Percentiles rank a stretch among this genome's conserved stretches.
phyloP scores from a whole-genome alignment of 2,888 invertebrate species.

The Tenodera sinensis region DNA sequence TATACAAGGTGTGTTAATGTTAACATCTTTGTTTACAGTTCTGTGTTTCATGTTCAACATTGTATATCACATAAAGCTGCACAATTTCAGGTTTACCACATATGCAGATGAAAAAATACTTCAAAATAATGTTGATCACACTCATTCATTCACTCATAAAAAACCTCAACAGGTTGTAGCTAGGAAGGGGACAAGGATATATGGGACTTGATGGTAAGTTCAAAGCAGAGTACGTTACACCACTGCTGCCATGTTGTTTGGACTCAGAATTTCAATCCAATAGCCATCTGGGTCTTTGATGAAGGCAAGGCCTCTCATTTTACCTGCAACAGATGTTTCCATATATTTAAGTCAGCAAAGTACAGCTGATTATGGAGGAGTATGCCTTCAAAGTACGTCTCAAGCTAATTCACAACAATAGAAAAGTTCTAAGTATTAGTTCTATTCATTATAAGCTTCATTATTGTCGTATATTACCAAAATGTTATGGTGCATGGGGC shows the following conservation, averaged over 20 bases:
- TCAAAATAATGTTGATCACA: neutral
- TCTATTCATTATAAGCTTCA: too few relatives aligned
- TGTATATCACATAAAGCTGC: too few relatives aligned
- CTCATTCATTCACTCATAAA: neutral
- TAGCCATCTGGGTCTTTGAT: conserved; percentile 95
- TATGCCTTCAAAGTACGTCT: too few relatives aligned
- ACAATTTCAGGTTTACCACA: too few relatives aligned
- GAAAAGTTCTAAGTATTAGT: too few relatives aligned
- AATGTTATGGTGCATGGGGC: too few relatives aligned
- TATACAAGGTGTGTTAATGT: neutral
- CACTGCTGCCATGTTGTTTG: conserved; percentile 18
- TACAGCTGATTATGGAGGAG: too few relatives aligned
- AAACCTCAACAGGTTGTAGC: neutral
- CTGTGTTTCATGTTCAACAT: too few relatives aligned
- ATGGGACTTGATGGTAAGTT: neutral
- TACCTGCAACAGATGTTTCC: conserved; percentile 52
- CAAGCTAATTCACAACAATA: too few relatives aligned
- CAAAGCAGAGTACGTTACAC: neutral
- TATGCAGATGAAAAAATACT: too few relatives aligned
- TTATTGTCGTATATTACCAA: too few relatives aligned
- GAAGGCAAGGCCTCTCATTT: conserved; percentile 92
- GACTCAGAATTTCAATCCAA: conserved; percentile 84
- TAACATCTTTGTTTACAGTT: too few relatives aligned
- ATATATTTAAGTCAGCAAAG: neutral
- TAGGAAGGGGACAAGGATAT: neutral